Percentiles rank a stretch among this genome's conserved stretches.
Evolutionary conservation across 2,113 vertebrate species (phyloP).

Genomic region (Lophochroa leadbeateri): DNA sequence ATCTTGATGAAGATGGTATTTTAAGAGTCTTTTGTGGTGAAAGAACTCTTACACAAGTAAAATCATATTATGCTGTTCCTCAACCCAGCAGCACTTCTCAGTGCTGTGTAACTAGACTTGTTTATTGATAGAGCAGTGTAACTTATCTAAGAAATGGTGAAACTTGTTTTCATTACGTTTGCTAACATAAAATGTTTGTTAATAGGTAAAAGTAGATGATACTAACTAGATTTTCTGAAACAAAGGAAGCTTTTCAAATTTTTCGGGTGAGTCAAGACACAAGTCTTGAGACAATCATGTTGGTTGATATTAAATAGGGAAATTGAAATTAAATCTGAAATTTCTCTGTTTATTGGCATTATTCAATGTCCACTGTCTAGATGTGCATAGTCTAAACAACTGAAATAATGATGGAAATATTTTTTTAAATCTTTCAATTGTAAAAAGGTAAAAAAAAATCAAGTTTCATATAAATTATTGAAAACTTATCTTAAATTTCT

Average conservation of each 20-base stretch:
- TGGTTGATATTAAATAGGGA: not conserved
- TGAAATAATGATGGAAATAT: not conserved
- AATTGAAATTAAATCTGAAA: not conserved
- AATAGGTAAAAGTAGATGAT: not conserved
- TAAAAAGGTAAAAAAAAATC: not conserved
- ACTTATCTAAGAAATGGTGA: not conserved
- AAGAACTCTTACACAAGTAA: not conserved
- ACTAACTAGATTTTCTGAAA: not conserved
- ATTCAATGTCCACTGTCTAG: not conserved
- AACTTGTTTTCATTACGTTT: not conserved
- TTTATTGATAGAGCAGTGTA: not conserved
- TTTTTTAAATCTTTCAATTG: not conserved
- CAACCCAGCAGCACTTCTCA: not conserved
- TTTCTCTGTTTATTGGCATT: not conserved
- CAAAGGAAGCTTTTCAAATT: not conserved
- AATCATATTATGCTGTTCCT: not conserved
- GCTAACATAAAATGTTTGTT: not conserved
- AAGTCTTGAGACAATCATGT: not conserved
- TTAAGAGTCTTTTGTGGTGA: not conserved
- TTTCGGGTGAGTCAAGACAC: not conserved
- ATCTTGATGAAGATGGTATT: not conserved
- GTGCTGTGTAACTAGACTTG: not conserved
- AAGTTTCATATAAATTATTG: not conserved
- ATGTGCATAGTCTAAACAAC: not conserved
- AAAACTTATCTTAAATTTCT: not conserved